These are phyloP conservation scores for Zaprionus obscuricornis DNA, from an alignment of 2,888 invertebrate species.

Conservation along the genomic window DNA sequence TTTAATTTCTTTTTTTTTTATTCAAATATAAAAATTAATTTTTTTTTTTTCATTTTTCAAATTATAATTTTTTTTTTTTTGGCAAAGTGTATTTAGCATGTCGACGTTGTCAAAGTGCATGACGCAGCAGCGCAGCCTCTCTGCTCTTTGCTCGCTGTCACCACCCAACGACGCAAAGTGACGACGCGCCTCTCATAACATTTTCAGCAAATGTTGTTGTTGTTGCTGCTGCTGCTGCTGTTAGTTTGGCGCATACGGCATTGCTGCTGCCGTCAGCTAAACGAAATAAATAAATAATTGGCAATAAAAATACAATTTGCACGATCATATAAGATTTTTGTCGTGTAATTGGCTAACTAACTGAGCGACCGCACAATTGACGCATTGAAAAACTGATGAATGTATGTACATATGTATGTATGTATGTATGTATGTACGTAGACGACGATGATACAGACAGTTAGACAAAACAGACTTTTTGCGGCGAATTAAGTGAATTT, in stretches of 20 bases:
- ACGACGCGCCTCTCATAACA: constrained; percentile 32
- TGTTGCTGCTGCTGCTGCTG: constrained; percentile 35
- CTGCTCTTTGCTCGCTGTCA: neutral
- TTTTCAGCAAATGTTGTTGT: constrained; percentile 38
- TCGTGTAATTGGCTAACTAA: constrained; percentile 65
- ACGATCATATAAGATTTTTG: constrained; percentile 74
- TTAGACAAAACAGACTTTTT: constrained; percentile 30
- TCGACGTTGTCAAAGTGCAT: too few relatives aligned
- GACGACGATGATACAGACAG: too few relatives aligned
- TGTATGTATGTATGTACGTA: too few relatives aligned
- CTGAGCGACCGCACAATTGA: constrained; percentile 17
- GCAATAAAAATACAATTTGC: constrained; percentile 77
- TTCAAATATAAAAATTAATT: too few relatives aligned
- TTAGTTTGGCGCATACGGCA: too few relatives aligned
- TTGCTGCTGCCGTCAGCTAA: constrained; percentile 47
- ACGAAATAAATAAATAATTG: constrained; percentile 76
- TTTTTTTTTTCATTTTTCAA: too few relatives aligned
- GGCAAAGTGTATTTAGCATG: too few relatives aligned
- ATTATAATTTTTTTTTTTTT: too few relatives aligned
- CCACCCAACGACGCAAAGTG: constrained; percentile 24
- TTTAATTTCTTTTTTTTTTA: too few relatives aligned
- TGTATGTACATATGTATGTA: too few relatives aligned
- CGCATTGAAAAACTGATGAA: constrained; percentile 17
- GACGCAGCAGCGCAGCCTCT: too few relatives aligned
- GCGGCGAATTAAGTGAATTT: constrained; percentile 11